phyloP scores from a whole-genome alignment of 2,797 vertebrate species.

The Brachyalestes nurse region DNA sequence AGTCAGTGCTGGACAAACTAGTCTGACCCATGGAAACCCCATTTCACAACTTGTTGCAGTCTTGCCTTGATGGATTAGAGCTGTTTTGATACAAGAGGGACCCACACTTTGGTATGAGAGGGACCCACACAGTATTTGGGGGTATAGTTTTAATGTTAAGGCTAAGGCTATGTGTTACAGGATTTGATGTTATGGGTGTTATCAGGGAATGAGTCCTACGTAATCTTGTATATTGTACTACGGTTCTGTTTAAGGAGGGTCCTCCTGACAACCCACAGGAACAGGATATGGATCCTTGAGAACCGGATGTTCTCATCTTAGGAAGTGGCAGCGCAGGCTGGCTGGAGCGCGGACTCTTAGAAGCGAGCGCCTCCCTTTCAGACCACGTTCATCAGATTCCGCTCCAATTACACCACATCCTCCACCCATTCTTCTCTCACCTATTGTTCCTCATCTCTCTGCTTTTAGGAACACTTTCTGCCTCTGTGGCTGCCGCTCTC shows the following conservation, averaged over 20 bases:
- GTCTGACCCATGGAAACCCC: no score
- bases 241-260: background rate
- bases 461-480: no score
- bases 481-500: background rate
- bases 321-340: slow-evolving; percentile 34
- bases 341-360: slow-evolving; percentile 22
- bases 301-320: slow-evolving; percentile 52
- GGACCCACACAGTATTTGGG: no score
- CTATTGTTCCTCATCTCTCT: background rate
- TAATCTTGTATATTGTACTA: background rate
- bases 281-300: slow-evolving; percentile 54
- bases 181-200: background rate
- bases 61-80: no score
- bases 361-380: slow-evolving; percentile 30
- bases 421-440: no score
- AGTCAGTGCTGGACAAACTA: no score
- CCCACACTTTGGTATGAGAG: no score
- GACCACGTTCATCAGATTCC: background rate
- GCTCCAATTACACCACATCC: background rate
- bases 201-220: background rate
- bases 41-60: no score
- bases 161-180: no score
- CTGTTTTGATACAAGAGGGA: no score
- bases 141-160: no score
- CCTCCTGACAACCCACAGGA: slow-evolving; percentile 14